Evolutionary conservation across 2,797 vertebrate genomes (phyloP), one percentile per base, ranked within the genome.

Genomic region (Anguilla anguilla): DNA sequence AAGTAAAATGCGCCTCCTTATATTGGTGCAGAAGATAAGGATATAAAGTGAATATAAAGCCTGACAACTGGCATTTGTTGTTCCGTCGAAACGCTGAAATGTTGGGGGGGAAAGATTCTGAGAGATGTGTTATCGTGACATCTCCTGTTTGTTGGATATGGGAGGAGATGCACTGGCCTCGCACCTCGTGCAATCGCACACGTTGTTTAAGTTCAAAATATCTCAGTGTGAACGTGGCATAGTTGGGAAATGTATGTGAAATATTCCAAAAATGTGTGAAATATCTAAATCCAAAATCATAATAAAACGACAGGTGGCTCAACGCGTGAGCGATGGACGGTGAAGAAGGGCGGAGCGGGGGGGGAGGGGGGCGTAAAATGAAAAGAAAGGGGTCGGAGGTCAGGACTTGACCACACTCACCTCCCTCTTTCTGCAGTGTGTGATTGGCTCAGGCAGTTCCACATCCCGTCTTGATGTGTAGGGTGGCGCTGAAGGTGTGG

Each of bases 1-100:
- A 85, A 87, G 17, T 57, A 61, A 84, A 72, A 83, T 25, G 19
- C 22, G 31, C 79, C 49, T 88, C 53, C 74, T 85, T 69, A 69
- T 10, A 28, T 31, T 69, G n/a, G 67, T 74, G 67, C 55, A 13
- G 22, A 46, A 77, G 77, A 17, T 74, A 17, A 74, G 19, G n/a
- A 86, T 19, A 74, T 19, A 74, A 51, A 61, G 22, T 51, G 39
- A 6, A 2, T 15, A 55, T 31, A 31, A 84, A 55, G 25, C 31
- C 51, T 59, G 2, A 83, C 46, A 0, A 83, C 6, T n/a, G 53
- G 9, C 9, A 51, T 83, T 83, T 83, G 43, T 25, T 83, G 11
- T 53, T 53, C 46, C n/a, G 4, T 83, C 83, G 22, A 83, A 25
- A 19, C 2, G 9, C 31, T 39, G 28, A 77, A 77, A 77, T 2